Percentiles rank a stretch among this genome's conserved stretches.
These are phyloP conservation scores for rabbit (Oryctolagus cuniculus) DNA, from an alignment of 2,113 vertebrate genomes.

Conservation along the genomic window mOryCun1.1 NC_091433.1:26362501-26363000, in stretches of 20 bases:
- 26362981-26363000: background rate
- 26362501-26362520: background rate
- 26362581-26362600: background rate
- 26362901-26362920: background rate
- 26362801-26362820: background rate
- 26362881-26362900: background rate
- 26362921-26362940: background rate
- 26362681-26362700: background rate
- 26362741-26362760: background rate
- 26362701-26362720: background rate
- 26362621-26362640: too few species aligned
- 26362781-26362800: background rate
- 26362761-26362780: background rate
- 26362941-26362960: background rate
- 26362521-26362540: background rate
- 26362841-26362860: background rate
- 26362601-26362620: background rate
- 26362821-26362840: background rate
- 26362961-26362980: background rate
- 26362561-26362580: background rate
- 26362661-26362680: background rate
- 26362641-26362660: background rate
- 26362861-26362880: rapidly evolving
- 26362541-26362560: background rate
- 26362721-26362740: background rate